Evolutionary conservation across 2,888 invertebrate genomes (phyloP).

Genomic region (Macrophya annulata): DNA sequence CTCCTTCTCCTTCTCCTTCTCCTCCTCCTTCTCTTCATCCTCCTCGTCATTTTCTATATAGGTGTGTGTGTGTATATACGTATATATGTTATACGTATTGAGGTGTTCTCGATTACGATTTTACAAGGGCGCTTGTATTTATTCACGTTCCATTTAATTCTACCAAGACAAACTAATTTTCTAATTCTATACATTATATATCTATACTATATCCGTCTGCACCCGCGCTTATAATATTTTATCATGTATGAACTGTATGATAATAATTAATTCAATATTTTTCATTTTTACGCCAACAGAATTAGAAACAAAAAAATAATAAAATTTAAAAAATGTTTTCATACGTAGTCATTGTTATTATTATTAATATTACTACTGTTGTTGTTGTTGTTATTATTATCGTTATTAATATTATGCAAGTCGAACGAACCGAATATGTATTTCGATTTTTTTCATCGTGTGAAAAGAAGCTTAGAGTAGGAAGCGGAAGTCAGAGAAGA

Average conservation of each 20-base stretch:
- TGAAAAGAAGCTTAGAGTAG: constrained; percentile 37
- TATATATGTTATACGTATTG: background rate
- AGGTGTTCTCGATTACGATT: constrained; percentile 51
- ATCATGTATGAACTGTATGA: no score
- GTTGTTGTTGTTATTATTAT: constrained; percentile 1
- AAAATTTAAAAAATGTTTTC: background rate
- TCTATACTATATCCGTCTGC: background rate
- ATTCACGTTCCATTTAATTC: constrained; percentile 52
- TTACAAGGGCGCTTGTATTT: constrained; percentile 44
- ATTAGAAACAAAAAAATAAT: no score
- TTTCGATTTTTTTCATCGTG: constrained; percentile 21
- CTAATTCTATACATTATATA: background rate
- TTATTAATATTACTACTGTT: background rate
- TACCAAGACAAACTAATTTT: constrained; percentile 22
- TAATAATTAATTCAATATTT: background rate
- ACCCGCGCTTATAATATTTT: no score
- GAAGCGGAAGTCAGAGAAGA: constrained; percentile 40
- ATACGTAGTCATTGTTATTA: background rate
- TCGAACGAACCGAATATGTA: constrained; percentile 19
- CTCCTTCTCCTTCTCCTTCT: constrained; percentile 16
- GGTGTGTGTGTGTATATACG: background rate
- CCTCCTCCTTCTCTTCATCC: constrained; percentile 18
- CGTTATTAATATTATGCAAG: background rate
- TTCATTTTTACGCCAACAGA: background rate
- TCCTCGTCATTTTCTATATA: constrained; percentile 14